These are phyloP conservation scores for Pristionchus exspectatus DNA, from an alignment of 2,888 invertebrate genomes.

Conservation along the genomic window DNA sequence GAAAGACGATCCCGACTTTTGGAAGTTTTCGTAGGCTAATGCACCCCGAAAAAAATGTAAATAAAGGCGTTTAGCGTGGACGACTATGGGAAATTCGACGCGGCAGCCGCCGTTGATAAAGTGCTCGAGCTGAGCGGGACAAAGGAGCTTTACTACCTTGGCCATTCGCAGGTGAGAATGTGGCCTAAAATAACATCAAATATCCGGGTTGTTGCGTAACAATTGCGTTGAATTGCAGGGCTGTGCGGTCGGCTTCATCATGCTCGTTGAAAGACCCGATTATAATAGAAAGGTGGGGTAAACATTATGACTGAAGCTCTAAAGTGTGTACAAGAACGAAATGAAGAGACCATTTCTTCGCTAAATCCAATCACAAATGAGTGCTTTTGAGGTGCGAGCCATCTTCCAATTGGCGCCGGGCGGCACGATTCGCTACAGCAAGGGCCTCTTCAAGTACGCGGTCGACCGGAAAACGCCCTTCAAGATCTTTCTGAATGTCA, in stretches of 20 bases:
- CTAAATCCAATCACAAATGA: no score
- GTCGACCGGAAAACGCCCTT: neutral
- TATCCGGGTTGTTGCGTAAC: no score
- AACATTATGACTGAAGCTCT: no score
- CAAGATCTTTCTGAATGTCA: neutral
- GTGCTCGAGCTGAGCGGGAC: neutral
- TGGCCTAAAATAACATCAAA: no score
- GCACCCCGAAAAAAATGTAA: no score
- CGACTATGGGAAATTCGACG: neutral
- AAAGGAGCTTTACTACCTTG: neutral
- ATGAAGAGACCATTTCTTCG: no score
- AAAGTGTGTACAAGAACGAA: no score
- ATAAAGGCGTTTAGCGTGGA: neutral
- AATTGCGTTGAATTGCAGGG: no score
- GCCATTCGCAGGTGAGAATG: conserved; percentile 11
- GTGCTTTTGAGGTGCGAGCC: neutral
- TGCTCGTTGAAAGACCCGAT: neutral
- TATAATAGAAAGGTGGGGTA: neutral
- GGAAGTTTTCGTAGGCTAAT: no score
- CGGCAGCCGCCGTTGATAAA: neutral
- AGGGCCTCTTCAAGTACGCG: neutral
- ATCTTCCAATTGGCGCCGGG: neutral
- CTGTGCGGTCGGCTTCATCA: neutral
- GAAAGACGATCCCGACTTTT: neutral
- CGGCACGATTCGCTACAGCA: neutral